Percentiles rank a stretch among this genome's conserved stretches.
These are phyloP conservation scores for Tenthredo notha DNA, from an alignment of 2,888 invertebrate genomes.

Conservation along the genomic window DNA sequence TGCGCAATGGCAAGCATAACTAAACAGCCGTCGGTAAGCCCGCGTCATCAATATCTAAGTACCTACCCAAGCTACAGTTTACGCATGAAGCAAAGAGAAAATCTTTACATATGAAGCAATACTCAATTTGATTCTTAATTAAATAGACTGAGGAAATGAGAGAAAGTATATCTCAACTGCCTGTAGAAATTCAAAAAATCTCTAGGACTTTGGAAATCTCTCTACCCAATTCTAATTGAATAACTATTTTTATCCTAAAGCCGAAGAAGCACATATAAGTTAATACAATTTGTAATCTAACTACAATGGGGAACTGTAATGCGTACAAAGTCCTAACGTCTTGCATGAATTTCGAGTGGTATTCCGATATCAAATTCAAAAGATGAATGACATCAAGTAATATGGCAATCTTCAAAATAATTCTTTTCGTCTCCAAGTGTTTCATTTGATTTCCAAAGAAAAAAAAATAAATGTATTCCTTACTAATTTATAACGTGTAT, in stretches of 20 bases:
- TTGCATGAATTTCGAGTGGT: slow-evolving; percentile 32
- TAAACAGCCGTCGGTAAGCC: slow-evolving; percentile 79
- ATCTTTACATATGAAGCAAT: slow-evolving; percentile 75
- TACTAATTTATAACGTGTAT: not conserved
- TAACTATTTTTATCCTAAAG: slow-evolving; percentile 22
- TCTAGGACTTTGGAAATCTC: slow-evolving; percentile 32
- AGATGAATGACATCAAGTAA: slow-evolving; percentile 12
- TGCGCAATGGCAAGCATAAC: slow-evolving; percentile 81
- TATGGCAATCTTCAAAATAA: not conserved
- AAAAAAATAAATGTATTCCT: not conserved
- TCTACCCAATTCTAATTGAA: not conserved
- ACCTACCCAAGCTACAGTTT: slow-evolving; percentile 73
- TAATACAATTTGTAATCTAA: not conserved
- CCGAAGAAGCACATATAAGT: slow-evolving; percentile 6
- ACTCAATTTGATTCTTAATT: slow-evolving; percentile 51
- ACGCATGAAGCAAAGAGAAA: slow-evolving; percentile 75
- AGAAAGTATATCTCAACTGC: slow-evolving; percentile 48
- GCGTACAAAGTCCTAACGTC: slow-evolving; percentile 32
- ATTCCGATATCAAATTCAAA: slow-evolving; percentile 12
- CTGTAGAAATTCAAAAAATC: slow-evolving; percentile 40
- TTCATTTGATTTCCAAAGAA: not conserved
- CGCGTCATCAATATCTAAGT: slow-evolving; percentile 75
- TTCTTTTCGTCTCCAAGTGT: not conserved
- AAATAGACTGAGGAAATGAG: slow-evolving; percentile 46
- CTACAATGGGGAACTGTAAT: not conserved